Evolutionary conservation across 2,113 vertebrate genomes (phyloP).

Genomic region (Ochotona princeps): DNA sequence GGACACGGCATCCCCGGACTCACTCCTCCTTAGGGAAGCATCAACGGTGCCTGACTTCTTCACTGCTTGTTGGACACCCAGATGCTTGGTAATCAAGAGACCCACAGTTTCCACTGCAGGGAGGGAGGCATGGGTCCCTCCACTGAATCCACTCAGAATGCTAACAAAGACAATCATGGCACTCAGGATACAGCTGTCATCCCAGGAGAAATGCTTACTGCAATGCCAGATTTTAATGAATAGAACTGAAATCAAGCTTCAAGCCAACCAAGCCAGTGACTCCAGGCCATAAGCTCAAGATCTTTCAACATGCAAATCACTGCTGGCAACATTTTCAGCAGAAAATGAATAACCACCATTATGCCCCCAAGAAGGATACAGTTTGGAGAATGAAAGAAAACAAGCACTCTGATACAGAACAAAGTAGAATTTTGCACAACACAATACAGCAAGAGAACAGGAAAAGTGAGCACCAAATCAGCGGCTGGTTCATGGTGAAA

Average conservation of each 20-base stretch:
- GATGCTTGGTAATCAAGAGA: background rate
- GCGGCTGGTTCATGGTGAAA: conserved; percentile 28
- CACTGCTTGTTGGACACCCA: background rate
- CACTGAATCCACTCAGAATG: background rate
- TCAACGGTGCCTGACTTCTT: background rate
- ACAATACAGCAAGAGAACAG: background rate
- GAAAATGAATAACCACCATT: background rate
- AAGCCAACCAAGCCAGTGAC: background rate
- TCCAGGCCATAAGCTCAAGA: background rate
- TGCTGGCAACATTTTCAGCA: background rate
- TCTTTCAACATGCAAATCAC: conserved; percentile 38
- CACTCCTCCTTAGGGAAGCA: background rate
- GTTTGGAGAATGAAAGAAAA: background rate
- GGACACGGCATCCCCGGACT: accelerated
- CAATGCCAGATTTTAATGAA: background rate
- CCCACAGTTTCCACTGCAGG: background rate
- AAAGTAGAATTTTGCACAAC: background rate
- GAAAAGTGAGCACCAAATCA: background rate
- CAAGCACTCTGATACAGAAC: background rate
- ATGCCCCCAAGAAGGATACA: background rate
- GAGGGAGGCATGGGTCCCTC: background rate
- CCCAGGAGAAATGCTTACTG: background rate
- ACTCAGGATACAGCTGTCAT: background rate
- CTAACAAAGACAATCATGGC: background rate
- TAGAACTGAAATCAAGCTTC: background rate